Evolutionary conservation across 2,888 invertebrate species (phyloP).

Genomic region (Nebria brevicollis): DNA sequence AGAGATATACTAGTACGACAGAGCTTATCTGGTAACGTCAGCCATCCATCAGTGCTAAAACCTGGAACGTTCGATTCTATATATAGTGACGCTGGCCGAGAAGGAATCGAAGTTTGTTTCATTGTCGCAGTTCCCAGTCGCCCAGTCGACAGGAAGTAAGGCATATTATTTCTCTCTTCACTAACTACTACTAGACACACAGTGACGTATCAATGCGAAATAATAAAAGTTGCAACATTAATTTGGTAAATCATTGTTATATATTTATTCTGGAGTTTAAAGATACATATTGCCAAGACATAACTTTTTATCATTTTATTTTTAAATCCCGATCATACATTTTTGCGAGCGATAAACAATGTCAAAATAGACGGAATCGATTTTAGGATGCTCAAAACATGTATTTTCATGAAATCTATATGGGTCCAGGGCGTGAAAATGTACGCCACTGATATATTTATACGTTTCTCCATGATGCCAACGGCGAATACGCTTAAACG

Average conservation of each 20-base stretch:
- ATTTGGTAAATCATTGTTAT: no score
- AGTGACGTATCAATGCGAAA: not conserved
- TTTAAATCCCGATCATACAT: no score
- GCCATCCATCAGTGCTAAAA: slow-evolving; percentile 32
- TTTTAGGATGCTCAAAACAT: no score
- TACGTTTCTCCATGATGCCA: not conserved
- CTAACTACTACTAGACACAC: not conserved
- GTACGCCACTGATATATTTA: not conserved
- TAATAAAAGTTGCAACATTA: not conserved
- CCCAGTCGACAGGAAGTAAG: slow-evolving; percentile 33
- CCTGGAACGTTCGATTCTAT: not conserved
- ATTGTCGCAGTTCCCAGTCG: not conserved
- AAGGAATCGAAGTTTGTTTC: slow-evolving; percentile 6
- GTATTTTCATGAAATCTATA: not conserved
- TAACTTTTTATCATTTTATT: no score
- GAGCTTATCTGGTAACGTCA: slow-evolving; percentile 33
- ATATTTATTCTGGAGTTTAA: no score
- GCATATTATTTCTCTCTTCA: not conserved
- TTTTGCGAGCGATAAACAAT: no score
- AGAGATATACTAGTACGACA: slow-evolving; percentile 48
- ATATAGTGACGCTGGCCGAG: not conserved
- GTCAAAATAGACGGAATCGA: no score
- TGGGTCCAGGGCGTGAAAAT: not conserved
- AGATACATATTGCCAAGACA: no score
- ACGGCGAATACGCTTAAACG: slow-evolving; percentile 53